Conservation (phyloP, 2,888 invertebrate species). For the Spodoptera exigua region DNA sequence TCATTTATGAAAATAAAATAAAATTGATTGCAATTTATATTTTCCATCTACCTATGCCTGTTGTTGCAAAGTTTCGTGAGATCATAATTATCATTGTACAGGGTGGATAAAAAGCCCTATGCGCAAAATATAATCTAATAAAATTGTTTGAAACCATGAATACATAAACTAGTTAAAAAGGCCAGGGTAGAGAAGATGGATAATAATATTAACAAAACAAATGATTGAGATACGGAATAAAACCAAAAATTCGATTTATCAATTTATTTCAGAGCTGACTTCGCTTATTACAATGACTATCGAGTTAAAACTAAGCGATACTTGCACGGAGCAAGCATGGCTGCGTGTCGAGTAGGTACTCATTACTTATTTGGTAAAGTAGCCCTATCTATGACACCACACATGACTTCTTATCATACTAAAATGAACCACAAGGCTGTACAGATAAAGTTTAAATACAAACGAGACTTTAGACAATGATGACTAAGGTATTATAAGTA, state of each 20-base stretch:
- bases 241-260: constrained; percentile 43
- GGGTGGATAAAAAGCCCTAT: too few species aligned
- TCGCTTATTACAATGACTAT: constrained; percentile 77
- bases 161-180: too few species aligned
- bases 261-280: constrained; percentile 73
- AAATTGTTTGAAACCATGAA: too few species aligned
- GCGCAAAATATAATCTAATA: too few species aligned
- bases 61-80: too few species aligned
- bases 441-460: not conserved
- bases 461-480: constrained; percentile 8
- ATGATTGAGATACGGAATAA: constrained; percentile 20
- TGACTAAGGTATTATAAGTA: not conserved
- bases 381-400: constrained; percentile 68
- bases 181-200: too few species aligned
- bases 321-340: constrained; percentile 47
- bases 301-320: constrained; percentile 68
- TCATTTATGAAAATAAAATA: too few species aligned
- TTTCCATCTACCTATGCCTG: too few species aligned
- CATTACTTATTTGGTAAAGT: constrained; percentile 83
- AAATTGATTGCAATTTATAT: too few species aligned
- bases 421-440: constrained; percentile 21
- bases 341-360: constrained; percentile 60
- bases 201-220: too few species aligned
- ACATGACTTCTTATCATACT: constrained; percentile 31
- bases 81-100: too few species aligned